Base-by-base conservation (phyloP, 2,113 vertebrate species). In the Paradoxurus hermaphroditus region DNA sequence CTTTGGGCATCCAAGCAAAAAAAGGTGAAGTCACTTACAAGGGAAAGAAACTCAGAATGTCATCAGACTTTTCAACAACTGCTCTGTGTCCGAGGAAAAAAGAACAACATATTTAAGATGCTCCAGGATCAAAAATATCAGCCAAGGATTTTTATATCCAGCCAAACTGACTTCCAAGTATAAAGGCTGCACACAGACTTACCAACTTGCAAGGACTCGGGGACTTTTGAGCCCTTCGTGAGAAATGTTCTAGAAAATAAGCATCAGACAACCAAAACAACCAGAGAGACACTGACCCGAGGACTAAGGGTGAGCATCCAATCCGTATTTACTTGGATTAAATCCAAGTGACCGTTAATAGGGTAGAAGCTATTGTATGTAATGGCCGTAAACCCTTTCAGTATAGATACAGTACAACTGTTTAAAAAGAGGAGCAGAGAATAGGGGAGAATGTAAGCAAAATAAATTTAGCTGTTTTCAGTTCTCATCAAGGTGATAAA, bases 81-180 rank as follows among this genome's bases (percentile, higher is more conserved):
- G 51, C 31, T 86, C 67, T 94, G 7, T 91, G 59, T 82, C 63
- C 82, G 67, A 79, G 87, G 59, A 1, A 78, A 41, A 87, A 81
- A 87, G 15, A 78, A 3, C 46, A 86, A 34, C n/a, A 15, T 27
- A 36, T 72, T 79, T 77, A 73, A 72, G 84, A 73, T 59, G 56
- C 46, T 53, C 31, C 46, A 25, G 63, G 49, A 70, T 70, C 1
- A 21, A 49, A 96, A 95, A 94, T 86, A 78, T 84, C 81, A 86
- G 88, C 88, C 88, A 93, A 63, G 27, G 78, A 94, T 90, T 97
- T 97, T 95, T 97, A 94, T 93, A 93, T 97, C 96, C 86, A 97
- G 78, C 93, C 84, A 88, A 68, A 93, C 36, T 95, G 95, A 96
- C 78, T 97, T 89, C 51, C 67, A 90, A 15, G 44, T 95, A 18